phyloP scores from a whole-genome alignment of 2,113 vertebrate genomes.

The Colius striatus region DNA sequence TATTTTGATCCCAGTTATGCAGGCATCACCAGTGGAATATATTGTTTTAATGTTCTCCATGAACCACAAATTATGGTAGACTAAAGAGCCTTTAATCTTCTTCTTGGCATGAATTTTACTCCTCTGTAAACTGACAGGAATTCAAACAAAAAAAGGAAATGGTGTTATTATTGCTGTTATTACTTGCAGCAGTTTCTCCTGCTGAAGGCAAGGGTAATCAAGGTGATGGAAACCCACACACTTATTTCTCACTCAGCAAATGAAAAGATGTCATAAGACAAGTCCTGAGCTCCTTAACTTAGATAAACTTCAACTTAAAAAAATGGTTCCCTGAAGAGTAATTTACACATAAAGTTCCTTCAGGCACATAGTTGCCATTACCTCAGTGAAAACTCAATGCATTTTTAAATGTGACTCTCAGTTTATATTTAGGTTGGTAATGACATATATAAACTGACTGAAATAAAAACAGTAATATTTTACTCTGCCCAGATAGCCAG shows the following conservation, averaged over 20 bases:
- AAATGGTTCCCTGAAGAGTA: not conserved
- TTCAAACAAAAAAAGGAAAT: not conserved
- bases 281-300: not conserved
- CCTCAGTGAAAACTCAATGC: not conserved
- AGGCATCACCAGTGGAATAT: not conserved
- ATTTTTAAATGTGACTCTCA: not conserved
- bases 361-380: not conserved
- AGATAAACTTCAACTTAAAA: not conserved
- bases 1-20: not conserved
- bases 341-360: not conserved
- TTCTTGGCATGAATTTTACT: not conserved
- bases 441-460: not conserved
- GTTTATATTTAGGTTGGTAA: not conserved
- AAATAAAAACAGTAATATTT: not conserved
- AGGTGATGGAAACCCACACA: conserved; percentile 23
- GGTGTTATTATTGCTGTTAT: not conserved
- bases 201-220: conserved; percentile 19
- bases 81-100: conserved; percentile 2
- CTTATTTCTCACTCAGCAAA: not conserved
- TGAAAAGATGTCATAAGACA: conserved; percentile 10
- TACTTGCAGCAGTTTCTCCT: conserved; percentile 19
- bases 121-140: not conserved
- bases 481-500: not conserved
- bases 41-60: not conserved
- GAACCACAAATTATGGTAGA: not conserved